Evolutionary conservation across 2,797 vertebrate species (phyloP).

Genomic region (Clamator glandarius): DNA sequence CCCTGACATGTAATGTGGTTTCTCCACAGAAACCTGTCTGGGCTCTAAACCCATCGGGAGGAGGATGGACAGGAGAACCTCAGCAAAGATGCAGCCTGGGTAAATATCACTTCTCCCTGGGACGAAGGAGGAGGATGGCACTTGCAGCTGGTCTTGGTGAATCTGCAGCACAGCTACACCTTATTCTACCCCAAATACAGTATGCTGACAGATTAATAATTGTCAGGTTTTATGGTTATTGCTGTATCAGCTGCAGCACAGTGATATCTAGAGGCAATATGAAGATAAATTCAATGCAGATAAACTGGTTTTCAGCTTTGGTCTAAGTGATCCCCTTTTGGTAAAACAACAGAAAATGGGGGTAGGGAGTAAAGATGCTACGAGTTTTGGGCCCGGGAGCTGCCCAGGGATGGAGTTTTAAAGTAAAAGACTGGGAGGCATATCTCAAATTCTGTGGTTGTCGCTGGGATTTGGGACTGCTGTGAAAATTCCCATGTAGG

Average conservation of each 20-base stretch:
- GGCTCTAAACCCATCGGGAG: rapidly evolving
- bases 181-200: not conserved
- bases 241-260: not conserved
- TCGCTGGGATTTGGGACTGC: not conserved
- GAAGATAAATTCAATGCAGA: not conserved
- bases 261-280: rapidly evolving
- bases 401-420: not conserved
- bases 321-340: not conserved
- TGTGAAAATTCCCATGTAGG: not conserved
- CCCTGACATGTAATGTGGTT: not conserved
- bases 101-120: not conserved
- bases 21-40: not conserved
- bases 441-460: not conserved
- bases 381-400: not conserved
- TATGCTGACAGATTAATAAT: not conserved
- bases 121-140: not conserved
- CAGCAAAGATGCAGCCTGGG: not conserved
- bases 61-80: not conserved
- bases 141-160: not conserved
- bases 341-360: not conserved
- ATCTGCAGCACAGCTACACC: not conserved
- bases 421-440: not conserved
- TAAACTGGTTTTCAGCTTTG: not conserved
- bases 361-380: not conserved
- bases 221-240: not conserved